Evolutionary conservation across 2,888 invertebrate genomes (phyloP), one percentile per base, ranked within the genome.

Genomic region (Rhopalosiphum nymphaeae): DNA sequence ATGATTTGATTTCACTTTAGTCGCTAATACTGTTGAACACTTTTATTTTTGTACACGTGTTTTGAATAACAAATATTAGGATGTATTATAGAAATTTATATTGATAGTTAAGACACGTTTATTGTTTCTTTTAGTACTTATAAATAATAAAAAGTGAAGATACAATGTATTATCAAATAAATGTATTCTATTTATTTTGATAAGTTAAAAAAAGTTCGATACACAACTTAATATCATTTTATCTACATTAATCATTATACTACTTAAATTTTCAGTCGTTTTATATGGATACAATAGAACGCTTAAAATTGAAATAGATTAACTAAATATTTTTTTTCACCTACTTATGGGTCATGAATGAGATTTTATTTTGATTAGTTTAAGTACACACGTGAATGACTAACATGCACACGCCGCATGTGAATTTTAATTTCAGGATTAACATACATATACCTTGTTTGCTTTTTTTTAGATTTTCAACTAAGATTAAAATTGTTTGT

Each of bases 321-420:
- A 42, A 13, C 57, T 1, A 21, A 89, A 57, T 42, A 9, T 89
- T 16, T 89, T 57, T 61, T 44, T 89, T 44, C 9, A n/a, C 44
- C 57, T 89, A 57, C 44, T 57, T 42, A 29, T 5, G 42, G 44
- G 57, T 61, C 44, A 44, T 57, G 57, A 61, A 26, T 36, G 46
- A 49, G 90, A 91, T 91, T 78, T 49, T 49, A 67, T 91, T 49
- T 91, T n/a, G 49, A 67, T 91, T 78, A 91, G 49, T 29, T 91
- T 3, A 4, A 84, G 78, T 53, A 49, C 49, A 29, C 42, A 78
- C 29, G 44, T 84, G 91, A 78, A 91, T 78, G 53, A 78, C 78
- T 78, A 53, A 78, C 53, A 78, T 29, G 78, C 46, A 67, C 25
- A 42, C 36, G 36, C 84, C 29, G 53, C 84, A 42, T 84, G 78